Base-by-base conservation (phyloP, 2,888 invertebrate genomes). In the Drosophila borborema region DNA sequence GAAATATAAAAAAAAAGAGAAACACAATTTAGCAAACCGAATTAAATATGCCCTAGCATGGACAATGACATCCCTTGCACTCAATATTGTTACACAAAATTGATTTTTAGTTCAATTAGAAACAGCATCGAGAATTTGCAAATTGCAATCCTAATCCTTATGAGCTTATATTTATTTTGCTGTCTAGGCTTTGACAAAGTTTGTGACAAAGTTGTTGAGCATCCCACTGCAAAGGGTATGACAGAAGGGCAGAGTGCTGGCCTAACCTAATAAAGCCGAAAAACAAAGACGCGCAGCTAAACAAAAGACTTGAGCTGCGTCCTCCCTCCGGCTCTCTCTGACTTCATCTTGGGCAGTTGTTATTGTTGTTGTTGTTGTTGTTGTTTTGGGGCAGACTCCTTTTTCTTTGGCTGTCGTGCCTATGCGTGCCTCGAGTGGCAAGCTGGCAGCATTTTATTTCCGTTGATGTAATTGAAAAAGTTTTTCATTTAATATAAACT, bases 401-500 rank as follows among this genome's bases (percentile, higher is more conserved):
- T 61, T 41, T 43, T 28, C 56, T 36, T 36, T 36, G 23, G 38
- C 72, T 40, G 64, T 34, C 48, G 36, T 59, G 69, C 69, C 79
- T 67, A 74, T 82, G 77, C 86, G 82, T 82, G 85, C 81, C 74
- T 84, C 76, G 82, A 83, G 88, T 84, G 84, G 86, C 82, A 88
- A 80, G 83, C 88, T 81, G 79, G 86, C 83, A 85, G 83, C 83
- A 83, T 90, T 90, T 88, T 88, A 88, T 90, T 89, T 88, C 86
- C 84, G 86, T 86, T 86, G 89, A 90, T 88, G 90, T 91, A 91
- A 91, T 91, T 91, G 91, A 91, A 91, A 91, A 91, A 91, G 89
- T 91, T 91, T 87, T 90, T 86, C 83, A 89, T 91, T 90, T 91
- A 91, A 91, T 91, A 91, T 90, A 89, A 88, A 88, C 86, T 88